Conservation (phyloP, 2,797 vertebrate genomes). For the Tadarida brasiliensis region DNA sequence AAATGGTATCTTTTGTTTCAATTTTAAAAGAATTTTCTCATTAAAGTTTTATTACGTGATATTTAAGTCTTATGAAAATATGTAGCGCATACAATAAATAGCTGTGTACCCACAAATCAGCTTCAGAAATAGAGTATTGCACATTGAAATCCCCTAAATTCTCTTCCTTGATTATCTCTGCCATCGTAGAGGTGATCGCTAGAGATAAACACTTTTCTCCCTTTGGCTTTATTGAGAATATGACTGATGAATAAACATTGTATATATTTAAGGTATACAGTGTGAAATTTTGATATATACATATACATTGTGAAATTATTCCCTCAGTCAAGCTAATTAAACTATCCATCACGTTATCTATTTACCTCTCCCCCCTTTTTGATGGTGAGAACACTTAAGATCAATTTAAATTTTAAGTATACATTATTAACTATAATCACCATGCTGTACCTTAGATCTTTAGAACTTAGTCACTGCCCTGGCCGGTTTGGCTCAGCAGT, state of each 20-base stretch:
- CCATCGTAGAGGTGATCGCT: neutral
- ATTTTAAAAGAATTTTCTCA: slow-evolving; percentile 17
- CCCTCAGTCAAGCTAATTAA: neutral
- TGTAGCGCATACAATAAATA: neutral
- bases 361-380: neutral
- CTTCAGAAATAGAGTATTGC: neutral
- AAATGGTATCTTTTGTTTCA: neutral
- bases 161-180: neutral
- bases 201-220: neutral
- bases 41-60: neutral
- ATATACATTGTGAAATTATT: neutral
- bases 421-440: neutral
- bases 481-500: too few relatives aligned
- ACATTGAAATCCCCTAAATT: neutral
- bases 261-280: neutral
- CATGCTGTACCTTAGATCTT: neutral
- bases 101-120: neutral
- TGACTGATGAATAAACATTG: neutral
- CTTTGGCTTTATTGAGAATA: neutral
- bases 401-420: neutral
- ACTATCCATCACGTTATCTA: neutral
- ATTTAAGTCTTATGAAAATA: neutral
- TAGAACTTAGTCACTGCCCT: too few relatives aligned
- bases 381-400: neutral
- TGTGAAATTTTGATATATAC: neutral